Evolutionary conservation across 1,140 invertebrate genomes (phyloP).

Genomic region (Popillia japonica): DNA sequence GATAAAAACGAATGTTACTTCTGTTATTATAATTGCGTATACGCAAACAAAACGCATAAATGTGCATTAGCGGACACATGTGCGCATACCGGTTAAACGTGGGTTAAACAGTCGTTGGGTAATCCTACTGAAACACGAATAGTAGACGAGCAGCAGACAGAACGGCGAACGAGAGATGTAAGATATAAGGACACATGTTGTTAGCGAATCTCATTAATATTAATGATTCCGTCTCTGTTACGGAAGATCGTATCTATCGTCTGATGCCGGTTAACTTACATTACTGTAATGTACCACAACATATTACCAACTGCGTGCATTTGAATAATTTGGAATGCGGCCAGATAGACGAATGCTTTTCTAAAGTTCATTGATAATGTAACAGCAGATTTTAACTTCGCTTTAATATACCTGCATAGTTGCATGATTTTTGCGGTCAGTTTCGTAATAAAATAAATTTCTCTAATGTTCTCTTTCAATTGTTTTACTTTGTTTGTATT

Average conservation of each 20-base stretch:
- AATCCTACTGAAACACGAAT: not conserved
- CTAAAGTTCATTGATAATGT: not conserved
- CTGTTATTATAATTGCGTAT: not conserved
- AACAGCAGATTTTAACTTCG: not conserved
- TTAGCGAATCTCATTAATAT: conserved; percentile 33
- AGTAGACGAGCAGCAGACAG: conserved; percentile 21
- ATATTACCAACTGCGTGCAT: not conserved
- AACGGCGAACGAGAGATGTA: not conserved
- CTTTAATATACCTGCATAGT: not conserved
- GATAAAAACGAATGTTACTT: not conserved
- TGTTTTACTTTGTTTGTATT: not conserved
- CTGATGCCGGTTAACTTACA: not conserved
- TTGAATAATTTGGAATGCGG: conserved; percentile 15
- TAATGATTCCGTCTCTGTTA: conserved; percentile 14
- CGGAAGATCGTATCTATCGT: conserved; percentile 24
- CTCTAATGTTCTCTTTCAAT: not conserved
- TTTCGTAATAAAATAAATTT: not conserved
- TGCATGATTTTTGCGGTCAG: not conserved
- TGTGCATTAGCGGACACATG: not conserved
- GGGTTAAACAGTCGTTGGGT: not conserved
- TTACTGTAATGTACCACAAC: not conserved
- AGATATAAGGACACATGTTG: conserved; percentile 30
- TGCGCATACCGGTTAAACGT: not conserved
- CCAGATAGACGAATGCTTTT: not conserved
- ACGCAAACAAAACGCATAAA: not conserved